A percentile compares a stretch with the other conserved stretches of the same genome.
Conservation (phyloP, 2,113 vertebrate genomes). For the Sapayoa aenigma region DNA sequence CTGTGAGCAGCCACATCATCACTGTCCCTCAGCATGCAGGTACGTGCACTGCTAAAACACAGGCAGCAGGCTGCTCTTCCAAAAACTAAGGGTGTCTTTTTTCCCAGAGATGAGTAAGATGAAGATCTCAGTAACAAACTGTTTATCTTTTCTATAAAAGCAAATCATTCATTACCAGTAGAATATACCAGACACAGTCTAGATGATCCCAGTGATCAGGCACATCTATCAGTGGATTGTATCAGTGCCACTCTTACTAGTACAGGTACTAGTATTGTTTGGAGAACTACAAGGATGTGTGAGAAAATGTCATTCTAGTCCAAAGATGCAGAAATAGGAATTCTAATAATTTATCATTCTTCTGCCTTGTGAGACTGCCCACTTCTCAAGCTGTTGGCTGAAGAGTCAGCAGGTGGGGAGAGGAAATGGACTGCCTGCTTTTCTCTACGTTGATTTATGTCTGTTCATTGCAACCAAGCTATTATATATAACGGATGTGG, state of each 20-base stretch:
- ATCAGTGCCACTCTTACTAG: background rate
- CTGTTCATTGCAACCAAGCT: background rate
- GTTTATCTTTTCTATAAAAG: background rate
- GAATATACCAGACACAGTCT: fast-evolving
- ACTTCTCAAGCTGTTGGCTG: background rate
- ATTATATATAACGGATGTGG: constrained; percentile 3
- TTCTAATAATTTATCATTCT: background rate
- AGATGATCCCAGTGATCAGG: background rate
- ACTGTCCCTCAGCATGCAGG: background rate
- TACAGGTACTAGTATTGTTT: background rate
- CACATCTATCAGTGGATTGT: background rate
- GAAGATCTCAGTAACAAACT: background rate
- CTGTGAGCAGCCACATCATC: background rate
- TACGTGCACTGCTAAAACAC: background rate
- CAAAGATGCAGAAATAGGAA: background rate
- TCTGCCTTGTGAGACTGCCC: background rate
- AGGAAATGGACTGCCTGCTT: background rate
- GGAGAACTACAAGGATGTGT: background rate
- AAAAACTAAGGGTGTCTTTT: background rate
- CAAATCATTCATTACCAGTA: background rate
- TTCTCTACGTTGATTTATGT: constrained; percentile 22
- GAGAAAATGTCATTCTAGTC: background rate
- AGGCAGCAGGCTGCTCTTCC: background rate
- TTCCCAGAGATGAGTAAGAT: background rate
- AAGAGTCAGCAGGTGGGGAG: background rate